Evolutionary conservation across 2,888 invertebrate species (phyloP).

Genomic region (Ellobium chinense): DNA sequence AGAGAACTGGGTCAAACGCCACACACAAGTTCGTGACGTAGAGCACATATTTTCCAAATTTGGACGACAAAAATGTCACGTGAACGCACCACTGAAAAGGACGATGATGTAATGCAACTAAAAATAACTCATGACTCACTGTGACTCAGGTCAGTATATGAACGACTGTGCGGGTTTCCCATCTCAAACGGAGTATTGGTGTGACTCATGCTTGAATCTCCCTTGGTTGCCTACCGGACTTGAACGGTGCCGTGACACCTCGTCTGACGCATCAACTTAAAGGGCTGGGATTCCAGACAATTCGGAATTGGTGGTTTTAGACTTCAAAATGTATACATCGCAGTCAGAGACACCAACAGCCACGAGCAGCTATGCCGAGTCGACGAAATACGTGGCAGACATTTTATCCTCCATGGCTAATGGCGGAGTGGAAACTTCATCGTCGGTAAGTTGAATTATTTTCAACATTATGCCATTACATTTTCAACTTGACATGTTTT

Average conservation of each 20-base stretch:
- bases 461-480: too few species aligned
- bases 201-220: constrained; percentile 62
- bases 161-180: constrained; percentile 61
- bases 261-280: constrained; percentile 21
- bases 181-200: constrained; percentile 49
- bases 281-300: constrained; percentile 12
- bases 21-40: constrained; percentile 21
- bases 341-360: constrained; percentile 28
- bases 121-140: constrained; percentile 57
- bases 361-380: constrained; percentile 61
- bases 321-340: constrained; percentile 45
- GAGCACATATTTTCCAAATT: constrained; percentile 14
- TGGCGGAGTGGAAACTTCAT: constrained; percentile 58
- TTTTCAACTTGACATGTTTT: too few species aligned
- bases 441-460: constrained; percentile 49
- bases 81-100: constrained; percentile 28
- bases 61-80: constrained; percentile 46
- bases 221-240: constrained; percentile 41
- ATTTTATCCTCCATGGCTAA: constrained; percentile 78
- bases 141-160: constrained; percentile 59
- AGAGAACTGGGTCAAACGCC: not conserved
- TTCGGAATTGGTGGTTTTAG: constrained; percentile 25
- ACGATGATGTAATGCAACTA: constrained; percentile 59
- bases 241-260: not conserved
- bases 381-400: constrained; percentile 76